These are phyloP conservation scores for Hycleus phaleratus DNA, from an alignment of 1,140 invertebrate genomes.

Conservation along the genomic window DNA sequence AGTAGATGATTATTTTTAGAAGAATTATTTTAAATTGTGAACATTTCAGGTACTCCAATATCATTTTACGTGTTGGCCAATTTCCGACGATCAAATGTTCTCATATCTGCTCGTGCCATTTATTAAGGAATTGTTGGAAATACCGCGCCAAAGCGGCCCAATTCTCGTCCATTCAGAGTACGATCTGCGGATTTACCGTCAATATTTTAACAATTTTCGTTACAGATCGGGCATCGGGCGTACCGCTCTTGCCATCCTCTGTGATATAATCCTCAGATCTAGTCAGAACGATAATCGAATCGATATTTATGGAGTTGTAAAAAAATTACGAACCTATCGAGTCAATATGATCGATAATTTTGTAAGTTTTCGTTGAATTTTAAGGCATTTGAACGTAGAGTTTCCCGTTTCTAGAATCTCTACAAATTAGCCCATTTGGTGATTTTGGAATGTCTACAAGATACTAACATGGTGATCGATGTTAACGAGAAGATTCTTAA, in stretches of 20 bases:
- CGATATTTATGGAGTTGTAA: not conserved
- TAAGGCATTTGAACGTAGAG: too few relatives aligned
- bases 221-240: constrained; percentile 1
- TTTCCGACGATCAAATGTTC: too few relatives aligned
- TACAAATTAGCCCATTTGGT: constrained; percentile 7
- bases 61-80: too few relatives aligned
- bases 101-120: constrained; percentile 35
- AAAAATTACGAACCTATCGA: not conserved
- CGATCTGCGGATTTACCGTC: too few relatives aligned
- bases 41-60: too few relatives aligned
- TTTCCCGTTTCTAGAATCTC: not conserved
- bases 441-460: not conserved
- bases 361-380: not conserved
- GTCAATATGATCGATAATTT: not conserved
- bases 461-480: too few relatives aligned
- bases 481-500: too few relatives aligned
- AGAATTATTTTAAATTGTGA: too few relatives aligned
- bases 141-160: not conserved
- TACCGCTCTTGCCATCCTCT: constrained; percentile 1
- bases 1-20: too few relatives aligned
- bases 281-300: not conserved
- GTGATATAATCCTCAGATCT: not conserved
- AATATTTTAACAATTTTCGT: not conserved
- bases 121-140: constrained; percentile 22
- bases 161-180: constrained; percentile 3